Evolutionary conservation across 1,140 invertebrate genomes (phyloP), one percentile per base, ranked within the genome.

Genomic region (Pseudomyrmex dendroicus): DNA sequence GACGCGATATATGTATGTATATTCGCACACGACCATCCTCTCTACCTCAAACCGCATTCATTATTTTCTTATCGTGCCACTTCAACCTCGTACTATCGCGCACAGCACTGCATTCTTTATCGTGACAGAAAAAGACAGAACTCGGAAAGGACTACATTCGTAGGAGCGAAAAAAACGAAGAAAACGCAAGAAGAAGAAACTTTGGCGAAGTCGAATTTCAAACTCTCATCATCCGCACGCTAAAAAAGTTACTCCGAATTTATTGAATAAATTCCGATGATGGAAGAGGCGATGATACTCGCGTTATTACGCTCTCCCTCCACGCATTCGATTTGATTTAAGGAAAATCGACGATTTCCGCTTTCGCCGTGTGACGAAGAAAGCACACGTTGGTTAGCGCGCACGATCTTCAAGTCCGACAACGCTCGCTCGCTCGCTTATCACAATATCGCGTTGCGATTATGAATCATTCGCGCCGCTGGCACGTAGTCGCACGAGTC

Each of bases 381-480:
- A 76, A 78, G 13, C 56, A 5, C 64, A 17, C 48, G 61, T 44
- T 2, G 62, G 17, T 7, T 25, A 50, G 35, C 59, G 48, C 17
- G n/a, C 61, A 0, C 22, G 12, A 22, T 48, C 25, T 22, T 78
- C 64, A 10, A 66, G 63, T 67, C 13, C n/a, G 48, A 35, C 17
- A 25, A 22, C 7, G 48, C 8, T 15, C 12, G 62, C 8, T 15
- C 12, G 62, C 35, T 25, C 76, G 52, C 59, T 77, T 80, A 80
- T 80, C 76, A 52, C 46, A 66, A 80, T 80, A 72, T 80, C 76
- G 66, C 56, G 64, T 48, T 57, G 76, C 64, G 76, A 80, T 80
- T 80, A 72, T 80, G 76, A 80, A 50, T 80, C 66, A 80, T 72
- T 48, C 44, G 54, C 13, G 61, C 64, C 66, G 67, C 44, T 4